Conservation (phyloP, 2,797 vertebrate species). For the Macropodus opercularis region DNA sequence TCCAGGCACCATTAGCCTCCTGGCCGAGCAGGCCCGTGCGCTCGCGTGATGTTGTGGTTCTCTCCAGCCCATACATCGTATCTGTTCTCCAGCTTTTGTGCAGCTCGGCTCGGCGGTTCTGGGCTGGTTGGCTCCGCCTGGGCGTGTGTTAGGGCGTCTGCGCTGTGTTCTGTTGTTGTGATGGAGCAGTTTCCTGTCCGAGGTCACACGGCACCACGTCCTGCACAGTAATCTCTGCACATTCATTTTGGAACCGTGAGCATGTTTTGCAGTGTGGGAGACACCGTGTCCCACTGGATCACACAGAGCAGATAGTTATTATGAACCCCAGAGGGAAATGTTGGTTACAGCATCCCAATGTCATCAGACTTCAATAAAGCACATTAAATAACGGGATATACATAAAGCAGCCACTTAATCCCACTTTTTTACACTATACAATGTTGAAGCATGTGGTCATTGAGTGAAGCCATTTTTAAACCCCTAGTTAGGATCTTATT, state of each 20-base stretch:
- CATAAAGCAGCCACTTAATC: no score
- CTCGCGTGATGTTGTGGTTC: constrained; percentile 15
- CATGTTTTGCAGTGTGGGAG: background rate
- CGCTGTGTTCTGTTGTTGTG: constrained; percentile 14
- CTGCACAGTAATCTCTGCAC: constrained; percentile 14
- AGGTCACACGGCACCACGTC: constrained; percentile 17
- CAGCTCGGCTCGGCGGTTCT: background rate
- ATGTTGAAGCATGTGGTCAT: background rate
- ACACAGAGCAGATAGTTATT: background rate
- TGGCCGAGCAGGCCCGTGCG: constrained; percentile 43
- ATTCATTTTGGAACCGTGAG: background rate
- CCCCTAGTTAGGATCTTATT: no score
- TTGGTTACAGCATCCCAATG: background rate
- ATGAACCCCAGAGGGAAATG: background rate
- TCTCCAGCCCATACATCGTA: background rate
- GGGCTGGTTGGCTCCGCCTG: background rate
- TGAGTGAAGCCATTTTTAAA: background rate
- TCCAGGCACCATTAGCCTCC: constrained; percentile 16
- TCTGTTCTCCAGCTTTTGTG: background rate
- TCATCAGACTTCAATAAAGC: background rate
- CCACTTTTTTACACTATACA: background rate
- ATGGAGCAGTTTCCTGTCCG: constrained; percentile 51
- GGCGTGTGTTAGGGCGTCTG: constrained; percentile 29
- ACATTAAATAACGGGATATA: background rate
- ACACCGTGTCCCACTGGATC: background rate